Evolutionary conservation across 1,140 invertebrate genomes (phyloP).

Genomic region (Drosophila santomea): DNA sequence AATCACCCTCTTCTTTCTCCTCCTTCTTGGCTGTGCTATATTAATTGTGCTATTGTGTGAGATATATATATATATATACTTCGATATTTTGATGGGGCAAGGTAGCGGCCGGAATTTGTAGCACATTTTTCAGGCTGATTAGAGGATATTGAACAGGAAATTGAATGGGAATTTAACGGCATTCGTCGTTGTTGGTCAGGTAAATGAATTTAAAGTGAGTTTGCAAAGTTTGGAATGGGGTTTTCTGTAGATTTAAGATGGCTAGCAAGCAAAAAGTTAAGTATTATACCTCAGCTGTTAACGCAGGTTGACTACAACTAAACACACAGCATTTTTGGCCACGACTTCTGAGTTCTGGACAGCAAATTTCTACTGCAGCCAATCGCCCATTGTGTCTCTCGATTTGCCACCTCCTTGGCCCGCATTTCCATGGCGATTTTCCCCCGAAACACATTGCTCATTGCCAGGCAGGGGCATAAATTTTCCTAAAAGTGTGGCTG

Average conservation of each 20-base stretch:
- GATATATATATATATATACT: constrained; percentile 18
- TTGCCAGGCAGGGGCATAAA: constrained; percentile 26
- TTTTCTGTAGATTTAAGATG: too few relatives aligned
- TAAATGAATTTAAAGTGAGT: constrained; percentile 7
- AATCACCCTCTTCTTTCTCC: not conserved
- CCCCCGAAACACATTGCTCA: constrained; percentile 15
- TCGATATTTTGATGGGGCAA: not conserved
- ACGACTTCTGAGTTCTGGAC: constrained; percentile 10
- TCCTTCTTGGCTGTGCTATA: not conserved
- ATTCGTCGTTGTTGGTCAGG: not conserved
- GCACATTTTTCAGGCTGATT: constrained; percentile 31
- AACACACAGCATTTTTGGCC: constrained; percentile 5
- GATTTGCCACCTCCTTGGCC: constrained; percentile 2
- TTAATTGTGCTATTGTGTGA: constrained; percentile 41
- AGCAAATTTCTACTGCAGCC: constrained; percentile 37
- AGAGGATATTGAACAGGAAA: constrained; percentile 42
- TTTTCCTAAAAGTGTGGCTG: constrained; percentile 5
- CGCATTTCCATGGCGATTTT: constrained; percentile 13
- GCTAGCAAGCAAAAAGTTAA: too few relatives aligned
- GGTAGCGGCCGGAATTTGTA: constrained; percentile 11
- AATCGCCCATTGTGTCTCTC: not conserved
- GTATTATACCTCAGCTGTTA: too few relatives aligned
- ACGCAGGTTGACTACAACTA: not conserved
- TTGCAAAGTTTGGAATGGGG: not conserved
- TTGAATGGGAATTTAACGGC: constrained; percentile 12